phyloP scores from a whole-genome alignment of 2,797 vertebrate genomes.

The Sebastes hubbsi region DNA sequence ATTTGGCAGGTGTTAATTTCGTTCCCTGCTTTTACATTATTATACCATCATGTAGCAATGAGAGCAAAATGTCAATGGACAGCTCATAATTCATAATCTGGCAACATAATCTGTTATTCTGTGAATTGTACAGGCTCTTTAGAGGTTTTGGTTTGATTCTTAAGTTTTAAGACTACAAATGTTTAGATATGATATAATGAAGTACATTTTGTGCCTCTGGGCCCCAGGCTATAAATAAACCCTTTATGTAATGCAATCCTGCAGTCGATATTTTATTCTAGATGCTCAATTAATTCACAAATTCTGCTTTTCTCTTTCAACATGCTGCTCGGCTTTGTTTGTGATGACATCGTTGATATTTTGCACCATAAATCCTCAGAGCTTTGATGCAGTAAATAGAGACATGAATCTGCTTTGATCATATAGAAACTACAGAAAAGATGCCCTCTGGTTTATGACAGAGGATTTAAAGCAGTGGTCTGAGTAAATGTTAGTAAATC shows the following conservation, averaged over 20 bases:
- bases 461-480: not conserved
- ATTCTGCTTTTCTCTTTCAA: not conserved
- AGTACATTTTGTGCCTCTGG: not conserved
- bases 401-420: not conserved
- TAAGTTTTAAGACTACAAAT: not conserved
- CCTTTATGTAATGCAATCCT: not conserved
- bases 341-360: constrained; percentile 2
- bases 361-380: not conserved
- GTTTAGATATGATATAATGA: not conserved
- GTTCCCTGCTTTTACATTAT: not conserved
- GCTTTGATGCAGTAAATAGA: constrained; percentile 1
- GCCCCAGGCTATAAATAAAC: not conserved
- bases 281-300: constrained; percentile 14
- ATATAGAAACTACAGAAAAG: not conserved
- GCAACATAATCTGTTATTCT: not conserved
- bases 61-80: not conserved
- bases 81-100: not conserved
- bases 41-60: not conserved
- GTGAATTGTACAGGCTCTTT: not conserved
- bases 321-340: constrained; percentile 11
- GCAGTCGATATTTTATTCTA: not conserved
- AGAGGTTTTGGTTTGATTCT: not conserved
- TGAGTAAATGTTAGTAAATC: not conserved
- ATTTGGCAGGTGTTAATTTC: no score
- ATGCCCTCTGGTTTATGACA: not conserved